Evolutionary conservation across 2,113 vertebrate genomes (phyloP).

Genomic region (Circaetus gallicus): DNA sequence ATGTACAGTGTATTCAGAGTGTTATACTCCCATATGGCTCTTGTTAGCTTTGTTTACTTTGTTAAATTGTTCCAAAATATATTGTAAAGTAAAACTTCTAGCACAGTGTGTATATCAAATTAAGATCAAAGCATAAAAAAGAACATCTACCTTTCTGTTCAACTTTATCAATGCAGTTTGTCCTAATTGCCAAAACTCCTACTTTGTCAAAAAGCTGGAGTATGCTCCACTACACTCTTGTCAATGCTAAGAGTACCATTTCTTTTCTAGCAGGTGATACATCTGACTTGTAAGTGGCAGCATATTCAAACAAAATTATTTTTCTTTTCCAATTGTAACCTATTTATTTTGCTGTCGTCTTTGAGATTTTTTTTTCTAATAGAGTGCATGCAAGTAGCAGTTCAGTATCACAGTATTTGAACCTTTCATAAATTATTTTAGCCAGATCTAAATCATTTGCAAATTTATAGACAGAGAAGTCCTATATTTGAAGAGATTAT

Average conservation of each 20-base stretch:
- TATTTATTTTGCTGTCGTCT: background rate
- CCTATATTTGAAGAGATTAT: background rate
- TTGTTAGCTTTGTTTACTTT: constrained; percentile 1
- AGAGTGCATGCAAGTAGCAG: background rate
- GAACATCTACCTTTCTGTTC: background rate
- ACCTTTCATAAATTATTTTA: background rate
- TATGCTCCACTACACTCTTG: background rate
- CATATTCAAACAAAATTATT: background rate
- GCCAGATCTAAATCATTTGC: background rate
- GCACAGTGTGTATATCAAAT: background rate
- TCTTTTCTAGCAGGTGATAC: background rate
- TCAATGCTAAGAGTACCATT: background rate
- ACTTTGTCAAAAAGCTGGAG: background rate
- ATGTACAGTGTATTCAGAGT: background rate
- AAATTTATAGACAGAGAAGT: background rate
- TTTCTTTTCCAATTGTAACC: background rate
- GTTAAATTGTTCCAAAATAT: constrained; percentile 16
- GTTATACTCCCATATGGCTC: background rate
- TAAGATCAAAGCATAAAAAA: constrained; percentile 17
- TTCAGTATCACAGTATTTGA: constrained; percentile 33
- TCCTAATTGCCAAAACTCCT: background rate
- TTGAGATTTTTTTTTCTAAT: background rate
- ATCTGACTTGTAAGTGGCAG: background rate
- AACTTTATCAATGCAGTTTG: background rate
- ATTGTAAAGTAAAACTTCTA: background rate